Conservation (phyloP, 2,113 vertebrate species). For the Thunnus thynnus region DNA sequence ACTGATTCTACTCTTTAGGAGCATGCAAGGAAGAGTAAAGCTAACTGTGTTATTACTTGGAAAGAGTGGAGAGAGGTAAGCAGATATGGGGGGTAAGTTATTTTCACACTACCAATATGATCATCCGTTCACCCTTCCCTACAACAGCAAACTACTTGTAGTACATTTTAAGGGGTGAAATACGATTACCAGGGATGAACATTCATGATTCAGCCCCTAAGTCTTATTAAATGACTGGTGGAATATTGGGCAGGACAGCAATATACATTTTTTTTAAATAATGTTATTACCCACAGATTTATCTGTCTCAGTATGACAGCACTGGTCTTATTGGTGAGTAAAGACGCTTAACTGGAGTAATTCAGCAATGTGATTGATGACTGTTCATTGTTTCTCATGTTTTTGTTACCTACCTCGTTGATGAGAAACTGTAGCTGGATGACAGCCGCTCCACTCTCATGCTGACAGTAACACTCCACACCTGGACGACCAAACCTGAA, state of each 20-base stretch:
- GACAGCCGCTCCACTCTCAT: slow-evolving; percentile 94
- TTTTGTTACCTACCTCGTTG: slow-evolving; percentile 76
- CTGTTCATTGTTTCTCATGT: not conserved
- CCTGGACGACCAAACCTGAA: slow-evolving; percentile 96
- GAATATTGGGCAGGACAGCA: not conserved
- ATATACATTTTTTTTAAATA: not conserved
- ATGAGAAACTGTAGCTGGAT: slow-evolving; percentile 97
- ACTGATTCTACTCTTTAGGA: not conserved
- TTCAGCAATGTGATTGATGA: no score
- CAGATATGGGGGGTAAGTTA: not conserved
- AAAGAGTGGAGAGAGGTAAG: not conserved
- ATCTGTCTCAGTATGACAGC: not conserved
- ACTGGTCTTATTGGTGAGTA: not conserved
- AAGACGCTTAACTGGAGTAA: not conserved
- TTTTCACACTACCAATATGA: not conserved
- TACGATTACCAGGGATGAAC: slow-evolving; percentile 34
- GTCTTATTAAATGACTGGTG: slow-evolving; percentile 14
- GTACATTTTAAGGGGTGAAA: slow-evolving; percentile 35
- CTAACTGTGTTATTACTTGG: not conserved
- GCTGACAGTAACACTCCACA: slow-evolving; percentile 98
- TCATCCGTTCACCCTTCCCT: not conserved
- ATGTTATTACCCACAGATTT: not conserved
- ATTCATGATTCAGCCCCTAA: slow-evolving; percentile 34
- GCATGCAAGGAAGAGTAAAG: not conserved
- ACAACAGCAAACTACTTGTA: slow-evolving; percentile 14